Percentiles rank a stretch among this genome's conserved stretches.
These are phyloP conservation scores for Drosophila anomalata DNA, from an alignment of 2,888 invertebrate genomes.

Conservation along the genomic window DNA sequence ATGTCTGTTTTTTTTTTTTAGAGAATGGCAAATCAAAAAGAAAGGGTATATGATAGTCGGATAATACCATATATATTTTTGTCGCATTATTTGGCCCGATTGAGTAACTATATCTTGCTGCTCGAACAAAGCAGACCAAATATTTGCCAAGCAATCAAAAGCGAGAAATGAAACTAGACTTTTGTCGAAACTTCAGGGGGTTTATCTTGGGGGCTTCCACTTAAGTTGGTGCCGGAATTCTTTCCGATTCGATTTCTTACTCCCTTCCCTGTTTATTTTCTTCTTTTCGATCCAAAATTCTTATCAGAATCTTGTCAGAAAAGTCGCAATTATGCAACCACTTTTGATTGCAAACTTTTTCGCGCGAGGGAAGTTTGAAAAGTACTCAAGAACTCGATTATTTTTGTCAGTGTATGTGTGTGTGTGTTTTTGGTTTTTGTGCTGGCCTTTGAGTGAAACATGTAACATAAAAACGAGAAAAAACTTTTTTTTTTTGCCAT, in stretches of 20 bases:
- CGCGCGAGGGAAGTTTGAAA: background rate
- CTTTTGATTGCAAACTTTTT: slow-evolving; percentile 11
- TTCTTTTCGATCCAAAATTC: slow-evolving; percentile 9
- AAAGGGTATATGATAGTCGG: slow-evolving; percentile 27
- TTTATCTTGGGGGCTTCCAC: slow-evolving; percentile 55
- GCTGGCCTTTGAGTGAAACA: slow-evolving; percentile 47
- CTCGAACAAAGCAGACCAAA: slow-evolving; percentile 65
- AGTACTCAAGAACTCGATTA: slow-evolving; percentile 16
- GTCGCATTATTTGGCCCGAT: slow-evolving; percentile 45
- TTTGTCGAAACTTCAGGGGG: slow-evolving; percentile 45
- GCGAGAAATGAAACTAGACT: slow-evolving; percentile 70
- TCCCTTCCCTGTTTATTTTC: slow-evolving; percentile 8
- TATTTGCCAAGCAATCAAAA: slow-evolving; percentile 76
- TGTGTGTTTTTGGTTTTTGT: slow-evolving; percentile 28
- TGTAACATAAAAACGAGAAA: slow-evolving; percentile 43
- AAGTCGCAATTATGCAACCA: slow-evolving; percentile 37
- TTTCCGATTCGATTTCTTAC: background rate
- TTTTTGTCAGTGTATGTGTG: slow-evolving; percentile 5
- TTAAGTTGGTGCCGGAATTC: slow-evolving; percentile 24
- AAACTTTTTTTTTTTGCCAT: slow-evolving; percentile 49
- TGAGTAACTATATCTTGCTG: slow-evolving; percentile 52
- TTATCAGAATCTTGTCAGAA: slow-evolving; percentile 23
- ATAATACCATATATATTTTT: slow-evolving; percentile 8
- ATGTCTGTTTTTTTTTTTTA: background rate
- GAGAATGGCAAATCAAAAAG: background rate